Percentiles rank a stretch among this genome's conserved stretches.
phyloP scores from a whole-genome alignment of 2,113 vertebrate species.

The Myrmophylax atrothorax region DNA sequence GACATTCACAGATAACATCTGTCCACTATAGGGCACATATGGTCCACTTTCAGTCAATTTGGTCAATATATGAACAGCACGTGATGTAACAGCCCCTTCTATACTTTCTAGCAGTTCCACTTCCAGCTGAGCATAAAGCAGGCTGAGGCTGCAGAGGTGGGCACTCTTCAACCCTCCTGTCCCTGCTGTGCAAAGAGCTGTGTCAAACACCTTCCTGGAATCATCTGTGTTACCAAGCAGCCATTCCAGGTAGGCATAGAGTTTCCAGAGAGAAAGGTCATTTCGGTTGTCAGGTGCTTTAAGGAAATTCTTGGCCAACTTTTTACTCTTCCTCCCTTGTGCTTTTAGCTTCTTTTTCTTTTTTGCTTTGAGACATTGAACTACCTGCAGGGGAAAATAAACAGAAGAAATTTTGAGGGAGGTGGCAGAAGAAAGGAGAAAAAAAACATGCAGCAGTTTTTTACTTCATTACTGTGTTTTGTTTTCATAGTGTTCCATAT shows the following conservation, averaged over 20 bases:
- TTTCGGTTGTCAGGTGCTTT: slow-evolving; percentile 90
- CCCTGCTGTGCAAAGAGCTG: slow-evolving; percentile 75
- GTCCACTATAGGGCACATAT: slow-evolving; percentile 67
- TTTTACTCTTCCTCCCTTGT: slow-evolving; percentile 91
- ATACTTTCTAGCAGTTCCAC: slow-evolving; percentile 60
- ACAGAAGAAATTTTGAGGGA: background rate
- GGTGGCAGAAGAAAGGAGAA: background rate
- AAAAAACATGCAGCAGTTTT: background rate
- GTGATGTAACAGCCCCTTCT: slow-evolving; percentile 53
- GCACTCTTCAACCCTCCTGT: slow-evolving; percentile 70
- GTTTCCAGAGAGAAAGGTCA: slow-evolving; percentile 85
- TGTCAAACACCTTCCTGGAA: slow-evolving; percentile 90
- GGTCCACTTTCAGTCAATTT: slow-evolving; percentile 77
- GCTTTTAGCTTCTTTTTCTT: slow-evolving; percentile 86
- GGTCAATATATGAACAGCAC: slow-evolving; percentile 81
- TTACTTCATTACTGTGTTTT: background rate
- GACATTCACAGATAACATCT: slow-evolving; percentile 75
- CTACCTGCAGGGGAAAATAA: slow-evolving; percentile 73
- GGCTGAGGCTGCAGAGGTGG: slow-evolving; percentile 82
- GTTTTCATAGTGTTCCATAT: background rate
- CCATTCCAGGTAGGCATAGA: slow-evolving; percentile 94
- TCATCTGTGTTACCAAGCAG: slow-evolving; percentile 89
- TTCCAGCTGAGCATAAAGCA: slow-evolving; percentile 90
- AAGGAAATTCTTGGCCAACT: slow-evolving; percentile 87
- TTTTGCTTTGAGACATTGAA: slow-evolving; percentile 77